phyloP scores from a whole-genome alignment of 2,113 vertebrate species.

The Falcunculus frontatus region DNA sequence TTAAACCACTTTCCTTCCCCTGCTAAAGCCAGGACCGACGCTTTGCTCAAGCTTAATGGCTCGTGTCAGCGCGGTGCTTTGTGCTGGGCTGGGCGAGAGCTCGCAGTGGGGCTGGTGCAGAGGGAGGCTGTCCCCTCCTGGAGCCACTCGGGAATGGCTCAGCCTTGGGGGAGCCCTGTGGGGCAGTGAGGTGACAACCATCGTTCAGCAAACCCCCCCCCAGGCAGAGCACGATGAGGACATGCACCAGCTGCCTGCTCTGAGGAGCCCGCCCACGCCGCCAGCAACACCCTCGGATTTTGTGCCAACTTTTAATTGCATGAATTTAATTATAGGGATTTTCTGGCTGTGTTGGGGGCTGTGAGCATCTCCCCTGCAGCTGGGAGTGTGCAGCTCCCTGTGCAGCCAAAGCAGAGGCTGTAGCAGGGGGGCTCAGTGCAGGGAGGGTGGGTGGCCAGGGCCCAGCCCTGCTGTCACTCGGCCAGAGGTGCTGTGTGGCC shows the following conservation, averaged over 20 bases:
- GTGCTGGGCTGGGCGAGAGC: not conserved
- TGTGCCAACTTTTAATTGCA: not conserved
- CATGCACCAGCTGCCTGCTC: not conserved
- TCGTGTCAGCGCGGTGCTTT: fast-evolving
- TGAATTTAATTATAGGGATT: constrained; percentile 18
- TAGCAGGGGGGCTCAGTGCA: not conserved
- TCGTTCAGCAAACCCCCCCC: fast-evolving
- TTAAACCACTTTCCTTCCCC: not conserved
- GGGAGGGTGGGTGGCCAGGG: fast-evolving
- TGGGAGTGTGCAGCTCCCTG: not conserved
- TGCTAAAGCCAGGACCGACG: not conserved
- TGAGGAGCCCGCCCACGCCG: not conserved
- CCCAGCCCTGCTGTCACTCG: not conserved
- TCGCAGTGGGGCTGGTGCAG: fast-evolving
- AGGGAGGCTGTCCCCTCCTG: not conserved
- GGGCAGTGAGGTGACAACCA: not conserved
- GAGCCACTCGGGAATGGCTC: fast-evolving
- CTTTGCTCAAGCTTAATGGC: not conserved
- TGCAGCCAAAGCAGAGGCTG: not conserved
- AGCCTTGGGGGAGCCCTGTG: not conserved
- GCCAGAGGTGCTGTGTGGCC: not conserved
- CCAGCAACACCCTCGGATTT: not conserved
- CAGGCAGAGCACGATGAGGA: fast-evolving
- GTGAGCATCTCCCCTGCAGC: not conserved
- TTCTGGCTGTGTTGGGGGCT: not conserved